Base-by-base conservation (phyloP, 2,797 vertebrate genomes). In the Rhincodon typus region DNA sequence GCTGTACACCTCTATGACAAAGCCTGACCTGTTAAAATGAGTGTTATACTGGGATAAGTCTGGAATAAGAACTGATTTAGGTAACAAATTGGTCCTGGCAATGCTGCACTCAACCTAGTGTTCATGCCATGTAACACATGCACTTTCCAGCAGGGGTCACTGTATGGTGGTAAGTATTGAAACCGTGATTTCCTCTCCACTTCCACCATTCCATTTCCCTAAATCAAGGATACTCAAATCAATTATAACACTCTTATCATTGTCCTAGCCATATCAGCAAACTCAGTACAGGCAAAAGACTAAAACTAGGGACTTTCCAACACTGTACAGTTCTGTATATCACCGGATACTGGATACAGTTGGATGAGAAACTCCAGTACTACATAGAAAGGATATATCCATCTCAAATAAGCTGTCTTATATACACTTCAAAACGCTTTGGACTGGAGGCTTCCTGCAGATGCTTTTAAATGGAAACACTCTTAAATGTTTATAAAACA, bases 401-500 rank as follows among this genome's bases (percentile, higher is more conserved):
- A 57, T 88, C 27, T 88, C 86, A 53, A 88, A 88, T 50, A 34
- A 88, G 30, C 30, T 53, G 53, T 30, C 50, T 15, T 34, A 34
- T 90, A 2, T 62, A 13, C 87, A 34, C 13, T 62, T 90, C 53
- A 57, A 30, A 88, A 46, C 42, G 19, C 38, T 84, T 23, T 84
- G 79, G 79, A 84, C 38, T 46, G 38, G 38, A 21, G 4, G 17
- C 79, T 42, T 84, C 38, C 25, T 30, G 27, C 50, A 34, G 27
- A 57, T 30, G 17, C 30, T 62, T n/a, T 57, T 62, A 90, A 90
- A 62, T 62, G 57, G 57, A 62, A 90, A 66, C 13, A 19, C 53
- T 90, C 30, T 66, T 30, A 93, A 93, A 67, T 93, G n/a, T 69
- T 93, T 42, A n/a, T 69, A 67, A 69, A 93, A 62, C 90, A 66